These are phyloP conservation scores for Phenganax subtilis DNA, from an alignment of 92 coral and sea anemone species.

Conservation along the genomic window DNA sequence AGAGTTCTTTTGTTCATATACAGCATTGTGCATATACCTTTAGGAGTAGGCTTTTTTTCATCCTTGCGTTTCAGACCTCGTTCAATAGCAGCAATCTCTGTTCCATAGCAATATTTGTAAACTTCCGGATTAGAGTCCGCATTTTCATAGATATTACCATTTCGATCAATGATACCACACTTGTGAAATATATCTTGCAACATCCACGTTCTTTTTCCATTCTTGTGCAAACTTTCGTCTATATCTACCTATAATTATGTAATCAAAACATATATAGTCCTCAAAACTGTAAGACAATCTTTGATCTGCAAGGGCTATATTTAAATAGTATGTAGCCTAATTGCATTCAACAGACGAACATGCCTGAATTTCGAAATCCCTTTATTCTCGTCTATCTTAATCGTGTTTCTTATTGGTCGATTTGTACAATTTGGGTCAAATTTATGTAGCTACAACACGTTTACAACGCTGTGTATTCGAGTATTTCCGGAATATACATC, in stretches of 20 bases:
- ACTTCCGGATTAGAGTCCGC: neutral
- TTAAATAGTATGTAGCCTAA: too few relatives aligned
- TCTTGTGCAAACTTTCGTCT: constrained; percentile 4
- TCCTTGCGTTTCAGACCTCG: constrained; percentile 24
- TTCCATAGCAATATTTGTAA: constrained; percentile 35
- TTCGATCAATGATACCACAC: constrained; percentile 31
- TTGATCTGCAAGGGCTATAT: too few relatives aligned
- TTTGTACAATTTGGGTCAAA: too few relatives aligned
- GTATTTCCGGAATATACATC: too few relatives aligned
- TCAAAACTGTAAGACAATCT: too few relatives aligned
- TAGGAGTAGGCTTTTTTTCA: constrained; percentile 4
- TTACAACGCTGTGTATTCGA: too few relatives aligned
- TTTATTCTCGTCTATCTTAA: too few relatives aligned
- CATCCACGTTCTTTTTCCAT: constrained; percentile 31
- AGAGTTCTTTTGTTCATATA: neutral
- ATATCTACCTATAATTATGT: neutral
- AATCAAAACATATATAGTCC: neutral
- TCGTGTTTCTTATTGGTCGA: too few relatives aligned
- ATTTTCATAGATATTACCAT: constrained; percentile 20
- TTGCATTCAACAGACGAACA: too few relatives aligned
- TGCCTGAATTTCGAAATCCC: too few relatives aligned
- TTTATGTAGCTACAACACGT: too few relatives aligned
- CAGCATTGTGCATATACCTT: neutral
- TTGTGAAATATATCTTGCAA: constrained; percentile 27
- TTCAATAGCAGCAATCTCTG: constrained; percentile 10